Evolutionary conservation across 2,888 invertebrate genomes (phyloP), one percentile per base, ranked within the genome.

Genomic region (Iphiclides podalirius): DNA sequence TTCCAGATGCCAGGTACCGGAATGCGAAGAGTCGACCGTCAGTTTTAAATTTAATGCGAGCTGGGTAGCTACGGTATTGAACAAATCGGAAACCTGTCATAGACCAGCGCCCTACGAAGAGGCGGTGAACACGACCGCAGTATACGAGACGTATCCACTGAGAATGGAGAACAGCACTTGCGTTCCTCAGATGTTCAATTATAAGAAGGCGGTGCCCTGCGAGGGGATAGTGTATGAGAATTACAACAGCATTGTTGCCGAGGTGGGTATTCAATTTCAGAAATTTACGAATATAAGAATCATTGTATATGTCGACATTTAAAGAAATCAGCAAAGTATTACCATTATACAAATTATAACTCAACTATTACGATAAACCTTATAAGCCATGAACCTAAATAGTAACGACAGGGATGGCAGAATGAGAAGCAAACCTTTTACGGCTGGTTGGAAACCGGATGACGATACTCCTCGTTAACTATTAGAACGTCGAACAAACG

Each of bases 191-290:
- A 61, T 72, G 53, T 90, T 90, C 58, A 61, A 79, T 33, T 55
- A 16, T 1, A 63, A 71, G 35, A 58, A 57, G 8, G 79, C 76
- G 0, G 67, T 83, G 47, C 64, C 72, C 0, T 93, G 93, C 60
- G 73, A 83, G n/a, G 67, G 72, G n/a, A 78, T 91, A 52, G 66
- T 92, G 15, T 93, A 91, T 64, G 90, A 91, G 57, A 81, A 90
- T 61, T 89, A 91, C 65, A 79, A 89, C 41, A 92, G 93, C 38
- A 90, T 94, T 56, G 90, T 90, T 0, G 92, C 91, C 60, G 93
- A 93, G 87, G 93, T 94, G 62, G 83, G 81, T n/a, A n/a, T 6
- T 20, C 20, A 20, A 20, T 4, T 20, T 20, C 20, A 3, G 6
- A n/a, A n/a, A n/a, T n/a, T n/a, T n/a, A n/a, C n/a, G n/a, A n/a